Conservation (phyloP, 2,888 invertebrate genomes). For the Sarcophaga rosellei region DNA sequence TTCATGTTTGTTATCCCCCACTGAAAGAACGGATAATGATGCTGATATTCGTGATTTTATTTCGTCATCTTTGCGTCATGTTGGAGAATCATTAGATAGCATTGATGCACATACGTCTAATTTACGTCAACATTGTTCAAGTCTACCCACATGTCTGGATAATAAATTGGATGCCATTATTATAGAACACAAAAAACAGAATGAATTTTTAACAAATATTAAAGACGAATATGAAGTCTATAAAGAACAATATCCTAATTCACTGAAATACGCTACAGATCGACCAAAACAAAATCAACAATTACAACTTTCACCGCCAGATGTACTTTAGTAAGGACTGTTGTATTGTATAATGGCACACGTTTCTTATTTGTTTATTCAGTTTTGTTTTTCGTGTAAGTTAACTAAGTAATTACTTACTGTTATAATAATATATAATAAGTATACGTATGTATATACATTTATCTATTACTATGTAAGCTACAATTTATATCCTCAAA, state of each 20-base stretch:
- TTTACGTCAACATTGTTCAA: constrained; percentile 74
- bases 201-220: constrained; percentile 77
- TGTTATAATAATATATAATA: constrained; percentile 36
- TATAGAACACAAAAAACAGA: constrained; percentile 78
- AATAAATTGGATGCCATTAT: constrained; percentile 78
- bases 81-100: constrained; percentile 75
- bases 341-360: background rate
- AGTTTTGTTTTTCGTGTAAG: constrained; percentile 43
- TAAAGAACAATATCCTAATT: constrained; percentile 64
- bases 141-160: constrained; percentile 70
- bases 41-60: constrained; percentile 74
- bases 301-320: constrained; percentile 11
- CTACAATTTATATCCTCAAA: background rate
- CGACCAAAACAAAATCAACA: constrained; percentile 43
- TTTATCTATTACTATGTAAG: constrained; percentile 2
- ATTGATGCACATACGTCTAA: constrained; percentile 75
- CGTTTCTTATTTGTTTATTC: constrained; percentile 1
- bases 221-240: constrained; percentile 77
- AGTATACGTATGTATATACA: background rate
- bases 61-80: constrained; percentile 75
- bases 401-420: constrained; percentile 23
- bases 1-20: constrained; percentile 4
- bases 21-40: constrained; percentile 30
- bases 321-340: constrained; percentile 43
- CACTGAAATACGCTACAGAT: constrained; percentile 33